Evolutionary conservation across 2,113 vertebrate genomes (phyloP).

Genomic region (Piprites chloris): DNA sequence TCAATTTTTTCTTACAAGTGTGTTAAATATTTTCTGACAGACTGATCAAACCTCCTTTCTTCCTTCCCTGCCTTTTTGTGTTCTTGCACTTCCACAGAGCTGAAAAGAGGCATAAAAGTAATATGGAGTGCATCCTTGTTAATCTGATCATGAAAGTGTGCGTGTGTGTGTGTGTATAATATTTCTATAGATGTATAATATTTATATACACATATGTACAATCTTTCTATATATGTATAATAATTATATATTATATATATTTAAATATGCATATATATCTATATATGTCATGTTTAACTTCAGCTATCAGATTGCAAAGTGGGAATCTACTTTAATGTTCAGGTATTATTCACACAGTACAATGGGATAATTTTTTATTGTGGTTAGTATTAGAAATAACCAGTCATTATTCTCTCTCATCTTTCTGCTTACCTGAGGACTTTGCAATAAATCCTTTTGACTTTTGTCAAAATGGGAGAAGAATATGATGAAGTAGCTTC

Average conservation of each 20-base stretch:
- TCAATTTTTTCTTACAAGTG: not conserved
- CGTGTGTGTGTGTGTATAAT: not conserved
- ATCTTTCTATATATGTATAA: not conserved
- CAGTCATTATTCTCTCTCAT: not conserved
- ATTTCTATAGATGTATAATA: not conserved
- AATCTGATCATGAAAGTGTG: not conserved
- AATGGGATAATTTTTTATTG: not conserved
- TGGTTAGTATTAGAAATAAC: not conserved
- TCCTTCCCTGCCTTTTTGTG: not conserved
- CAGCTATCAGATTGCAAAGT: not conserved
- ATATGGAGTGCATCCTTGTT: accelerated
- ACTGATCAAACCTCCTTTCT: not conserved
- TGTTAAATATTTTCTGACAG: not conserved
- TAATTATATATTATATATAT: not conserved
- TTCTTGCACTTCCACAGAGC: not conserved
- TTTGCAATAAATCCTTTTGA: conserved; percentile 2
- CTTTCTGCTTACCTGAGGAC: not conserved
- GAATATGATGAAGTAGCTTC: not conserved
- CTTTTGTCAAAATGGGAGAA: not conserved
- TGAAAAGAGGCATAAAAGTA: not conserved
- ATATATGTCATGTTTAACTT: not conserved
- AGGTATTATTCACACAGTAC: not conserved
- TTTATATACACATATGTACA: not conserved
- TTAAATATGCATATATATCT: no score
- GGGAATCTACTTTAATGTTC: not conserved